These are phyloP conservation scores for Himalopsyche japonica DNA, from an alignment of 2,888 invertebrate species.

Conservation along the genomic window DNA sequence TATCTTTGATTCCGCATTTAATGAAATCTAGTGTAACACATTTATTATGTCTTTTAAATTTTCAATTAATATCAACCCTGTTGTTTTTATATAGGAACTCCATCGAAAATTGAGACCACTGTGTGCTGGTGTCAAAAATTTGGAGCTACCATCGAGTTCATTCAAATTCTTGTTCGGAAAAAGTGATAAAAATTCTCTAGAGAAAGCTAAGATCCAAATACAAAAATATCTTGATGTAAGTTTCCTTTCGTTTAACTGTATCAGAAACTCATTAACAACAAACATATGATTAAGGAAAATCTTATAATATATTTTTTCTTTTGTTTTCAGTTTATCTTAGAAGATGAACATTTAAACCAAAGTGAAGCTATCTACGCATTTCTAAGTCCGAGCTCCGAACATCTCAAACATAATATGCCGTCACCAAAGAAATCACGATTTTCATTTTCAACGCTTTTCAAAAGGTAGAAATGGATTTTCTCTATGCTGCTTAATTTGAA, in stretches of 20 bases:
- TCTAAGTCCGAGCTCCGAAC: slow-evolving; percentile 89
- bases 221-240: slow-evolving; percentile 85
- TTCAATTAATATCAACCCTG: neutral
- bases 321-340: slow-evolving; percentile 74
- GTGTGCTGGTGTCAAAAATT: slow-evolving; percentile 76
- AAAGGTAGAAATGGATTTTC: slow-evolving; percentile 61
- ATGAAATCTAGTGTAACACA: too few relatives aligned
- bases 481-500: too few relatives aligned
- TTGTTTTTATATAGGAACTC: slow-evolving; percentile 60
- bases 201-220: slow-evolving; percentile 80
- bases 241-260: slow-evolving; percentile 33
- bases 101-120: slow-evolving; percentile 83
- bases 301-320: slow-evolving; percentile 2
- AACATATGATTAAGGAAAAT: too few relatives aligned
- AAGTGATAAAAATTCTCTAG: slow-evolving; percentile 76
- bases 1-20: too few relatives aligned
- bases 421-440: slow-evolving; percentile 86
- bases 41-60: too few relatives aligned
- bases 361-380: slow-evolving; percentile 90
- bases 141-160: slow-evolving; percentile 81
- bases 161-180: slow-evolving; percentile 83
- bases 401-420: slow-evolving; percentile 76
- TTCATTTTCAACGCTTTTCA: slow-evolving; percentile 83
- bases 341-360: slow-evolving; percentile 84
- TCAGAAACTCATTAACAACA: too few relatives aligned